A percentile compares a stretch with the other conserved stretches of the same genome.
Conservation (phyloP, 2,888 invertebrate species). For the Andrena bucephala region DNA sequence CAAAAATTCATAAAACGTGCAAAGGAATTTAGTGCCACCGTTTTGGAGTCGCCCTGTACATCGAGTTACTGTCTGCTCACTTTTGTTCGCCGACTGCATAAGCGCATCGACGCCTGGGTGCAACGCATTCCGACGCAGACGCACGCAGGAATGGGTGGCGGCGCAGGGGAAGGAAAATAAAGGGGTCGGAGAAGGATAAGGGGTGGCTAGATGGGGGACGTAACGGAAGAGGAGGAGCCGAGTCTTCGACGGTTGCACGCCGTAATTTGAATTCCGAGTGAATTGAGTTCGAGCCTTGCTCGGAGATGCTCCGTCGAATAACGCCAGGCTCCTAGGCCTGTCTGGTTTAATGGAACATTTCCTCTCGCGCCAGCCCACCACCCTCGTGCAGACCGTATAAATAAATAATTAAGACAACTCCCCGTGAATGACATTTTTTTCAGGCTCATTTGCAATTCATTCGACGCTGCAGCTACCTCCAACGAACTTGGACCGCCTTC, state of each 20-base stretch:
- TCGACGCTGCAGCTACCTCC: slow-evolving; percentile 9
- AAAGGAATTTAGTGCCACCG: not conserved
- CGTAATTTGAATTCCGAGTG: slow-evolving; percentile 82
- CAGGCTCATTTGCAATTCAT: slow-evolving; percentile 46
- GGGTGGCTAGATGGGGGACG: slow-evolving; percentile 5
- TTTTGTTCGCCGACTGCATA: slow-evolving; percentile 28
- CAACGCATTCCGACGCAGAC: slow-evolving; percentile 58
- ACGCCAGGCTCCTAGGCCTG: slow-evolving; percentile 59
- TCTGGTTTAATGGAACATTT: slow-evolving; percentile 66
- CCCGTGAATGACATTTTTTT: slow-evolving; percentile 45
- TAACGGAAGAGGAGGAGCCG: slow-evolving; percentile 53
- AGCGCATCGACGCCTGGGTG: slow-evolving; percentile 33
- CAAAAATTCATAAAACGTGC: not conserved
- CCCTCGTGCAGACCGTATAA: slow-evolving; percentile 43
- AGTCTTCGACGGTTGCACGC: slow-evolving; percentile 54
- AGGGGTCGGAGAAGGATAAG: slow-evolving; percentile 41
- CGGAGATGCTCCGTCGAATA: slow-evolving; percentile 74
- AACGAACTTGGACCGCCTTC: slow-evolving; percentile 10
- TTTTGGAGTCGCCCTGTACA: slow-evolving; percentile 4
- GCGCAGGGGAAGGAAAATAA: slow-evolving; percentile 44
- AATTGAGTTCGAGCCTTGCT: slow-evolving; percentile 78
- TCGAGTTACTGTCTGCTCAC: slow-evolving; percentile 13
- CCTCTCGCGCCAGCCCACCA: slow-evolving; percentile 12
- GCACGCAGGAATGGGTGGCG: slow-evolving; percentile 33
- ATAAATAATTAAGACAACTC: slow-evolving; percentile 64